Percentiles rank a stretch among this genome's conserved stretches.
phyloP scores from a whole-genome alignment of 2,797 vertebrate species.

The Peromyscus attwateri region DNA sequence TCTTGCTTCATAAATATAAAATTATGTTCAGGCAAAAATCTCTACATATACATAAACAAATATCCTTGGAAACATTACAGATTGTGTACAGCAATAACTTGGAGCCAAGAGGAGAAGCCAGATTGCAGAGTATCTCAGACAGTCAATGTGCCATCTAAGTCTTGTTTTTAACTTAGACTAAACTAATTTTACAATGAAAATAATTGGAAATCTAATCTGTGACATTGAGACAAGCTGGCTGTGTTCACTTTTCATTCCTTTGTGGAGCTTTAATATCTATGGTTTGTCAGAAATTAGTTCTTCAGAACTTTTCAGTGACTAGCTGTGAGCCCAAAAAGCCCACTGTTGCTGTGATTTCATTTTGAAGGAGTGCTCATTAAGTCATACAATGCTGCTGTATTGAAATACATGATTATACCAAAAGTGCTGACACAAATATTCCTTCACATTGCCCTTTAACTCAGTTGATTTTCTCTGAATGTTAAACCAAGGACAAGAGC shows the following conservation, averaged over 20 bases:
- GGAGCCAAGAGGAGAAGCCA: constrained; percentile 80
- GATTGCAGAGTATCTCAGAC: constrained; percentile 74
- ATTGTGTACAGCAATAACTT: constrained; percentile 83
- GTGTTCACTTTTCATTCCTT: constrained; percentile 65
- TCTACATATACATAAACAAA: constrained; percentile 79
- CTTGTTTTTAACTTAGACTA: constrained; percentile 69
- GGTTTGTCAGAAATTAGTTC: constrained; percentile 79
- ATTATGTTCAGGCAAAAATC: constrained; percentile 83
- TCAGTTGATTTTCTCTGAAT: constrained; percentile 85
- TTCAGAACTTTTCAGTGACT: constrained; percentile 74
- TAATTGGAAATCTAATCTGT: constrained; percentile 85
- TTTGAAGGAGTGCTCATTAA: constrained; percentile 86
- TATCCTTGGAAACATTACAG: constrained; percentile 80
- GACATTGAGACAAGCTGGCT: constrained; percentile 64
- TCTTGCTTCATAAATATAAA: constrained; percentile 88
- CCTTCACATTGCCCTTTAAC: constrained; percentile 83
- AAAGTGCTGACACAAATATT: constrained; percentile 86
- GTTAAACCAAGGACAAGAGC: constrained; percentile 85
- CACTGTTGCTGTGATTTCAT: constrained; percentile 80
- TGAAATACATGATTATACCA: constrained; percentile 83
- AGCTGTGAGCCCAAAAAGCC: constrained; percentile 70
- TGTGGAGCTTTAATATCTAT: constrained; percentile 42
- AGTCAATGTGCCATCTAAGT: constrained; percentile 77
- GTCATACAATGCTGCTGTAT: constrained; percentile 69
- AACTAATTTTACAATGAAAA: constrained; percentile 77